Base-by-base conservation (phyloP, 2,113 vertebrate species). In the Sarotherodon lohbergeri region DNA sequence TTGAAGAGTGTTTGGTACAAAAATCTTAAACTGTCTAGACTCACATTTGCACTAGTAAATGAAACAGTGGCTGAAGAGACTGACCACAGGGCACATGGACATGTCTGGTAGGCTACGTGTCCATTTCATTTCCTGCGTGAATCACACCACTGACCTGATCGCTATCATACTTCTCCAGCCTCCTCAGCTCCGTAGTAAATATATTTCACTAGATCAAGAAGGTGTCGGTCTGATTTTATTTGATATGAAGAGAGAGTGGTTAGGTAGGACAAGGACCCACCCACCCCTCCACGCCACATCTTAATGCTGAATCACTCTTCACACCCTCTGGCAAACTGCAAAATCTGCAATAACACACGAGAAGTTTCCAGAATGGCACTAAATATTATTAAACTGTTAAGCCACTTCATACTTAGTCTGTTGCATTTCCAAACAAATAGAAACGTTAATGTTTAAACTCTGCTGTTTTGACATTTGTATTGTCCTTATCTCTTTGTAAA, bases 401-500 rank as follows among this genome's bases (percentile, higher is more conserved):
- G 36, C 55, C 52, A 81, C 79, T 76, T 83, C 90, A 80, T 17
- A 24, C 71, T 83, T 54, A 24, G 24, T 29, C 24, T 14, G 82
- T 39, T 73, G 29, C 27, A 48, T 36, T 56, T 88, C 19, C 22
- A 24, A 27, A 87, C 16, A 8, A 84, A 55, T 27, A 66, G 57
- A 4, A 81, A 52, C 5, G 4, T 36, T 61, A 0, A 57, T 46
- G 84, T 86, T 78, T 48, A 34, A 78, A 87, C 32, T 84, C 29
- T 12, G 79, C 22, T 43, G 78, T 83, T 86, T 59, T 83, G 63
- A 82, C 52, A 43, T 88, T 68, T 50, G 5, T 66, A 39, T 55
- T 76, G 82, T 88, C 17, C 84, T 32, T 87, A 87, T 88, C 88
- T 85, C 90, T 87, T 80, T 48, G 82, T 83, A 87, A 93, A 27